A percentile compares a stretch with the other conserved stretches of the same genome.
These are phyloP conservation scores for Drosophila suboccidentalis DNA, from an alignment of 2,888 invertebrate genomes.

Conservation along the genomic window DNA sequence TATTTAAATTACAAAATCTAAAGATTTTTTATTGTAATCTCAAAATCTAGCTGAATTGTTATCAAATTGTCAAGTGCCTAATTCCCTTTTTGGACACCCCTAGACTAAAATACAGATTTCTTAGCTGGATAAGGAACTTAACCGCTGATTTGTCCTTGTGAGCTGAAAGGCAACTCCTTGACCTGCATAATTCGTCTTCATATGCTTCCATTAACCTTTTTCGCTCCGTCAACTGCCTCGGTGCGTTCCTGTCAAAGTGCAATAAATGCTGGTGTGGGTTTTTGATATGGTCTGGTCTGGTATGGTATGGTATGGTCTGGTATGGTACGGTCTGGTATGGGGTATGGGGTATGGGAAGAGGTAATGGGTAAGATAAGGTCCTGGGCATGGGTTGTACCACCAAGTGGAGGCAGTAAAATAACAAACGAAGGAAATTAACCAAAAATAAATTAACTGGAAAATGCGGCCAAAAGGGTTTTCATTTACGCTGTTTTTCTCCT, in stretches of 20 bases:
- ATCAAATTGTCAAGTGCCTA: no score
- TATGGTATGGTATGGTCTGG: slow-evolving; percentile 19
- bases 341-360: neutral
- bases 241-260: slow-evolving; percentile 74
- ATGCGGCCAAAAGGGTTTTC: slow-evolving; percentile 69
- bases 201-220: slow-evolving; percentile 47
- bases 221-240: slow-evolving; percentile 34
- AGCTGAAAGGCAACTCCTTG: slow-evolving; percentile 15
- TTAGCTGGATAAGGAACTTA: neutral
- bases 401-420: slow-evolving; percentile 73
- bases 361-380: slow-evolving; percentile 11
- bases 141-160: slow-evolving; percentile 2
- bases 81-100: no score
- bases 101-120: neutral
- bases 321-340: slow-evolving; percentile 18
- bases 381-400: slow-evolving; percentile 24
- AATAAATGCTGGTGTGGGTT: slow-evolving; percentile 66
- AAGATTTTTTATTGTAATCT: no score
- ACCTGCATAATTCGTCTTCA: slow-evolving; percentile 35
- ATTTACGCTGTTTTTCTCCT: slow-evolving; percentile 41
- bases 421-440: slow-evolving; percentile 78
- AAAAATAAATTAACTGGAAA: slow-evolving; percentile 81
- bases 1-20: no score
- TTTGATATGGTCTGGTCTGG: slow-evolving; percentile 28
- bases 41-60: no score